Percentiles rank a stretch among this genome's conserved stretches.
Evolutionary conservation across 2,797 vertebrate genomes (phyloP).

Genomic region (Anableps anableps): DNA sequence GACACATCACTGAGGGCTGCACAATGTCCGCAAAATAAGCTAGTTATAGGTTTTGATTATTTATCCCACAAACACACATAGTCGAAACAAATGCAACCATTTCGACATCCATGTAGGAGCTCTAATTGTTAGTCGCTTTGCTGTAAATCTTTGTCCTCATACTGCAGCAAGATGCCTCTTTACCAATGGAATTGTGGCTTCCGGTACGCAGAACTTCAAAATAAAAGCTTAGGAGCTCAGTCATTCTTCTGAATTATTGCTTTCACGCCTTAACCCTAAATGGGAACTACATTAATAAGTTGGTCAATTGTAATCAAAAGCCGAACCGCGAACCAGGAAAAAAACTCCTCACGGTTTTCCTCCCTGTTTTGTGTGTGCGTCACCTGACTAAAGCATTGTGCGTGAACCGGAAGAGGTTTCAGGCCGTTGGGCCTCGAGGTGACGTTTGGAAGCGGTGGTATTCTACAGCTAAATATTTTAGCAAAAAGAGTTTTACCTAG

Average conservation of each 20-base stretch:
- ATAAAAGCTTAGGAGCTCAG: constrained; percentile 32
- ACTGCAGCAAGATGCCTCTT: constrained; percentile 30
- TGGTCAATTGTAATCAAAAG: background rate
- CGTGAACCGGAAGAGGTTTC: background rate
- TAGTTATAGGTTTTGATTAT: background rate
- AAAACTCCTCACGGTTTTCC: background rate
- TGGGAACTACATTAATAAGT: background rate
- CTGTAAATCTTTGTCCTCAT: constrained; percentile 48
- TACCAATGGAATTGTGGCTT: constrained; percentile 48
- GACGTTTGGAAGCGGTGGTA: background rate
- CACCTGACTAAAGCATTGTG: background rate
- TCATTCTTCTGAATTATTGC: background rate
- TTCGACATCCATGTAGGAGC: background rate
- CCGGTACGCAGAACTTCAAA: constrained; percentile 56
- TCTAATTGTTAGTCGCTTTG: constrained; percentile 22
- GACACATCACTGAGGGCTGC: constrained; percentile 4
- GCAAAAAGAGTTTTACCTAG: background rate
- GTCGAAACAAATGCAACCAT: background rate
- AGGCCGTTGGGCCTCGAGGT: no score
- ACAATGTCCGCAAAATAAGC: background rate
- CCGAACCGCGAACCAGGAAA: background rate
- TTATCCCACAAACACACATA: background rate
- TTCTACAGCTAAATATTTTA: background rate
- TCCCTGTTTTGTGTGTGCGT: background rate
- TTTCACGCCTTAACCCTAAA: background rate